These are phyloP conservation scores for Eudyptes chrysolophus DNA, from an alignment of 2,113 vertebrate genomes.

Conservation along the genomic window DNA sequence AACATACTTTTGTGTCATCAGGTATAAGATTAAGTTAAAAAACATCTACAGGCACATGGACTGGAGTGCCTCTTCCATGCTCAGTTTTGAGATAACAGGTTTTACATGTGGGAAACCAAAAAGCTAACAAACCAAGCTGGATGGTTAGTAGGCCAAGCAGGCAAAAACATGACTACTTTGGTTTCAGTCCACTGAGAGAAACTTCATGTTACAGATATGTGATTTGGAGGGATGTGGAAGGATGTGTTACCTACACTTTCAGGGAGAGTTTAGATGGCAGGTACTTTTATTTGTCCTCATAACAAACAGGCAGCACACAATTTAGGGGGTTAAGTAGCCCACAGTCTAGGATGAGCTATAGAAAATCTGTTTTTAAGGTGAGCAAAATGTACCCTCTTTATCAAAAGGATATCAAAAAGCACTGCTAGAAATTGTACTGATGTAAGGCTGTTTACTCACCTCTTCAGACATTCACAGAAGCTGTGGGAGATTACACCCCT, in stretches of 20 bases:
- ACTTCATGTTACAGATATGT: not conserved
- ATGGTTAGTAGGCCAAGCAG: not conserved
- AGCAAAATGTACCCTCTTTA: not conserved
- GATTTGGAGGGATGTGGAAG: not conserved
- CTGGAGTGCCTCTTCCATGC: not conserved
- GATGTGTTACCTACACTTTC: not conserved
- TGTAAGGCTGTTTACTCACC: not conserved
- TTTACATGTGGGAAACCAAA: not conserved
- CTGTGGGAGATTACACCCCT: not conserved
- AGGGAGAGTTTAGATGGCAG: not conserved
- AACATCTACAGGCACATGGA: not conserved
- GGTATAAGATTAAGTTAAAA: not conserved
- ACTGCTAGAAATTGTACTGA: not conserved
- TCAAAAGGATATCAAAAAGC: not conserved
- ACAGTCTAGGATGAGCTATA: not conserved
- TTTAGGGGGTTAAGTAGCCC: not conserved
- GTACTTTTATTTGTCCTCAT: not conserved
- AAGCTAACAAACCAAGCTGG: not conserved
- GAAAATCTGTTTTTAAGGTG: not conserved
- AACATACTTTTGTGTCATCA: not conserved
- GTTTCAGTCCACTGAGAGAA: not conserved
- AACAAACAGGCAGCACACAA: not conserved
- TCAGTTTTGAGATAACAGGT: not conserved
- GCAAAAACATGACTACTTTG: not conserved
- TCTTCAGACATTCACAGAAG: not conserved